Evolutionary conservation across 2,113 vertebrate genomes (phyloP).

Genomic region (Oreochromis spilurus): DNA sequence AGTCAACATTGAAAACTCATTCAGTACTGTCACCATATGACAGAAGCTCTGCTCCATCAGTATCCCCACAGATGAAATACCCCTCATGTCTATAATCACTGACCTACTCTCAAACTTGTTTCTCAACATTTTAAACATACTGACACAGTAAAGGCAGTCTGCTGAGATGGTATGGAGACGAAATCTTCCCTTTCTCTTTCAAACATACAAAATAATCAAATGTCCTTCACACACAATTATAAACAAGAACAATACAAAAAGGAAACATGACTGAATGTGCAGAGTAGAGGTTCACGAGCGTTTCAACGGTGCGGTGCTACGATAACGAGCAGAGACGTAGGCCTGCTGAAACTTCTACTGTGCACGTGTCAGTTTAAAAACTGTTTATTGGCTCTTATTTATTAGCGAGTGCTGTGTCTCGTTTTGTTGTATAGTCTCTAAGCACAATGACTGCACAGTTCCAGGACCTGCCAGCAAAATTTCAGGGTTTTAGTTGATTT

Average conservation of each 20-base stretch:
- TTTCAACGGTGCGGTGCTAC: fast-evolving
- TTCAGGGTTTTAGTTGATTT: neutral
- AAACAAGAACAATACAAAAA: neutral
- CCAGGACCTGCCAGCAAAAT: neutral
- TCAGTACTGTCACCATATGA: neutral
- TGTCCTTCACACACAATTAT: neutral
- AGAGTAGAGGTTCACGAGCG: neutral
- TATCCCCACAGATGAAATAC: neutral
- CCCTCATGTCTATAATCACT: neutral
- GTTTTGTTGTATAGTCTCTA: neutral
- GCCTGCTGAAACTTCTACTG: neutral
- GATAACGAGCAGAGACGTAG: neutral
- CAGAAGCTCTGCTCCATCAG: neutral
- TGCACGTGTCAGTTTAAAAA: neutral
- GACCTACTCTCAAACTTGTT: neutral
- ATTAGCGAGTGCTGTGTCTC: neutral
- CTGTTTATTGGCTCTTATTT: neutral
- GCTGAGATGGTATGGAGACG: neutral
- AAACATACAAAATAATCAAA: neutral
- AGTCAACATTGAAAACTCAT: neutral
- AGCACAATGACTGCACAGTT: fast-evolving
- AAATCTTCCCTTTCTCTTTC: neutral
- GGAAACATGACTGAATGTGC: neutral
- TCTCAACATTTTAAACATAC: neutral
- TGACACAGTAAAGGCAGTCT: neutral